Base-by-base conservation (phyloP, 1,140 invertebrate genomes). In the Campoletis sonorensis region DNA sequence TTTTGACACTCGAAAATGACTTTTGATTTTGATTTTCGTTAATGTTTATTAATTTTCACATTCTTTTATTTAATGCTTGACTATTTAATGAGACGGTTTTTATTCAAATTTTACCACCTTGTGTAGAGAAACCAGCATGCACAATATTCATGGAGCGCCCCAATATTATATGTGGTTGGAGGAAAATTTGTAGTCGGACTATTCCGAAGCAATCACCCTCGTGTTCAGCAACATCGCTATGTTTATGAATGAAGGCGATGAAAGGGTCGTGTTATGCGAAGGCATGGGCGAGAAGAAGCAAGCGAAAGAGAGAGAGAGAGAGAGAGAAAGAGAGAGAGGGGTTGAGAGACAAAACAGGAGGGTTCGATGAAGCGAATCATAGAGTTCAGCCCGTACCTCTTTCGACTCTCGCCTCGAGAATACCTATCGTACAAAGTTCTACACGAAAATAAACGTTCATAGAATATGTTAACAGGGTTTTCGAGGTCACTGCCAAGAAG, bases 231-330 rank as follows among this genome's bases (percentile, higher is more conserved):
- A 54, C 51, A 54, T 54, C 51, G 51, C 51, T 54, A 54, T 54
- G 51, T 54, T 54, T 54, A 54, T 54, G 51, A 54, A 54, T 54
- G 51, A 54, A 54, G 51, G 51, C 51, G 51, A 54, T 54, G 51
- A 54, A 54, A 54, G 51, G 51, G 51, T 54, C 51, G 16, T 21
- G 51, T 54, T 54, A 54, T 54, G n/a, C 51, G 18, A 21, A 54
- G 51, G 18, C n/a, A 54, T 54, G 51, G n/a, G 16, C 18, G 51
- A 54, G 51, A 54, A 54, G 11, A n/a, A 4, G n/a, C 2, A 11
- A 45, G 11, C 2, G 7, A 33, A 7, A 33, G 7, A 45, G 40
- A 45, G 8, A 45, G 40, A 11, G 40, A 45, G 40, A 45, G 40
- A 8, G 40, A 45, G 40, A 11, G 40, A 45, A 11, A 45, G 40